These are phyloP conservation scores for Saxicola maurus DNA, from an alignment of 2,797 vertebrate genomes.

Conservation along the genomic window DNA sequence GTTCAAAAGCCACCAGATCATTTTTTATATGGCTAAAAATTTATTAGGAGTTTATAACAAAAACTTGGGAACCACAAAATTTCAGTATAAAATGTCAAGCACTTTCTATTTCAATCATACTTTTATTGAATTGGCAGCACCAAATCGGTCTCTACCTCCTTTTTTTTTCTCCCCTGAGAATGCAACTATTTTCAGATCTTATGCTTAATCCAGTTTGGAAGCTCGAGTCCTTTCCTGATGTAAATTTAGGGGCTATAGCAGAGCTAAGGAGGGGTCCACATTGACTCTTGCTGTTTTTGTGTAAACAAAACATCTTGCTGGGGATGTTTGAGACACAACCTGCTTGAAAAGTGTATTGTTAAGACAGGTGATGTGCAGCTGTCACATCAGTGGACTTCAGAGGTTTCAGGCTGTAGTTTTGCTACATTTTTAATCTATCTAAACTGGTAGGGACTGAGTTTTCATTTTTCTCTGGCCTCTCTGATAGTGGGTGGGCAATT, in stretches of 20 bases:
- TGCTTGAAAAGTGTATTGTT: not conserved
- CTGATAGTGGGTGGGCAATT: not conserved
- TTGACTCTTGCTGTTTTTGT: not conserved
- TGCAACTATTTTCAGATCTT: not conserved
- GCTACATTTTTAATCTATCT: not conserved
- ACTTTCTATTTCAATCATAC: not conserved
- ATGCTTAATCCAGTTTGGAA: not conserved
- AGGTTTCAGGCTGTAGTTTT: not conserved
- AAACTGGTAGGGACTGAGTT: not conserved
- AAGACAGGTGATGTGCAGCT: not conserved
- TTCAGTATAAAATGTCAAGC: not conserved
- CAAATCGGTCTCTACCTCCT: not conserved
- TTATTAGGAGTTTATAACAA: constrained; percentile 19
- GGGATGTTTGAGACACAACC: not conserved
- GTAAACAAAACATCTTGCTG: not conserved
- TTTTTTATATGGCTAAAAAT: not conserved
- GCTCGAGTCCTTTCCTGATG: not conserved
- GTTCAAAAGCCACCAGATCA: not conserved
- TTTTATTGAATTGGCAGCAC: not conserved
- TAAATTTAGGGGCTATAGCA: not conserved
- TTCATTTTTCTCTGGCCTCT: not conserved
- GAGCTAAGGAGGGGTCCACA: not conserved
- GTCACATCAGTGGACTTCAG: not conserved
- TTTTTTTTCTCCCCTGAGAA: not conserved
- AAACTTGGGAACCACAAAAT: not conserved